These are phyloP conservation scores for Anisognathus igniventris DNA, from an alignment of 2,797 vertebrate species.

Conservation along the genomic window DNA sequence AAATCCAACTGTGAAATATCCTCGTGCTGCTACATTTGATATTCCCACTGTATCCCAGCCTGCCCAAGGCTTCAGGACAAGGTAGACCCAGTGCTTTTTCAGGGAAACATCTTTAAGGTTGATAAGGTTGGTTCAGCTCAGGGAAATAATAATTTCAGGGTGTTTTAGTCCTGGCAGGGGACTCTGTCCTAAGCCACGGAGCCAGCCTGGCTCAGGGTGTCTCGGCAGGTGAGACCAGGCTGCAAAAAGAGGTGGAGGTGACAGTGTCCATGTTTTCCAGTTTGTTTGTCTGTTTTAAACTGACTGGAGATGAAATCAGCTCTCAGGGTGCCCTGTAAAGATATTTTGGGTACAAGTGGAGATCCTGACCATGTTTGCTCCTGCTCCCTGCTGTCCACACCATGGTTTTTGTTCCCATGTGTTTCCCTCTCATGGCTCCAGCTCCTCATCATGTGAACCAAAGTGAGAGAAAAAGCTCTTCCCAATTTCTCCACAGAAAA, in stretches of 20 bases:
- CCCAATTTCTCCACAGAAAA: background rate
- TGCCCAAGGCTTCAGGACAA: background rate
- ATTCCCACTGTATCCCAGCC: background rate
- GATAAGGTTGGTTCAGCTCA: background rate
- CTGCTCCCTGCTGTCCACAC: background rate
- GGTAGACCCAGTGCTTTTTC: background rate
- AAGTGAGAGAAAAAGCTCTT: background rate
- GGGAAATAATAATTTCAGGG: background rate
- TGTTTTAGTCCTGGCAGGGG: background rate
- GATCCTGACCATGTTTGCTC: background rate
- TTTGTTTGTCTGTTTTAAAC: background rate
- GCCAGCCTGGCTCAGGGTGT: background rate
- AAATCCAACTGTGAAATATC: background rate
- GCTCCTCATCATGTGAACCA: background rate
- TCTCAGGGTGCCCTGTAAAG: background rate
- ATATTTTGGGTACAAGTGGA: background rate
- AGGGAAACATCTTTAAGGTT: background rate
- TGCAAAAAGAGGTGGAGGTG: background rate
- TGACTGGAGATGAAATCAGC: background rate
- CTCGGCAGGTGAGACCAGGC: background rate
- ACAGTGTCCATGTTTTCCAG: background rate
- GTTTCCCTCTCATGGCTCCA: background rate
- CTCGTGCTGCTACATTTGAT: fast-evolving
- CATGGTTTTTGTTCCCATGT: fast-evolving
- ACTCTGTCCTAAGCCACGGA: background rate